phyloP scores from a whole-genome alignment of 2,888 invertebrate genomes.

The Tiliacea citrago region DNA sequence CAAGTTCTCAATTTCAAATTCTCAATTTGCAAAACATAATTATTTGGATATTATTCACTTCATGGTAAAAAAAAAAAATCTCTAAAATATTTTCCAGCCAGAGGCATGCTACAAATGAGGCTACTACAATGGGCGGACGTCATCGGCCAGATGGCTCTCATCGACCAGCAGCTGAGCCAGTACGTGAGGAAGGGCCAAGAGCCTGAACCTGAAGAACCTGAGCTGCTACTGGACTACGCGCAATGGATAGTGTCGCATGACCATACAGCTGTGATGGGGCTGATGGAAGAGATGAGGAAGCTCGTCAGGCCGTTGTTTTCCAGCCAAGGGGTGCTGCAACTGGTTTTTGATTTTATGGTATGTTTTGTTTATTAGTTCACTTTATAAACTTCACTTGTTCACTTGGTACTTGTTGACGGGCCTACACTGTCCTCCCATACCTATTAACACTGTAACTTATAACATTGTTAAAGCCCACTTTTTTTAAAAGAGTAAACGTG shows the following conservation, averaged over 20 bases:
- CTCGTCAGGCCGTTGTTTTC: slow-evolving; percentile 55
- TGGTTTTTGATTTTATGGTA: slow-evolving; percentile 43
- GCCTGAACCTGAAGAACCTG: slow-evolving; percentile 30
- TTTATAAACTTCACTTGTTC: too few relatives aligned
- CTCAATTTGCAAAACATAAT: background rate
- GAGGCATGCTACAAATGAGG: slow-evolving; percentile 54
- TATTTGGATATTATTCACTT: too few relatives aligned
- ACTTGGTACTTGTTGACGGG: too few relatives aligned
- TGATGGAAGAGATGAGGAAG: slow-evolving; percentile 52
- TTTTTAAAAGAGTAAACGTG: too few relatives aligned
- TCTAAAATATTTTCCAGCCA: slow-evolving; percentile 37
- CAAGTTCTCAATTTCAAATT: background rate
- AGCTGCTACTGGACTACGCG: slow-evolving; percentile 40
- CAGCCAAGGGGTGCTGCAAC: slow-evolving; percentile 50
- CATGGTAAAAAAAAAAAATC: background rate
- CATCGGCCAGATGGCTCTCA: slow-evolving; percentile 40
- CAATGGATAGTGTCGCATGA: slow-evolving; percentile 61
- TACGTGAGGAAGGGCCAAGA: slow-evolving; percentile 24
- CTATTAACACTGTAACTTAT: too few relatives aligned
- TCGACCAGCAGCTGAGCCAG: slow-evolving; percentile 43
- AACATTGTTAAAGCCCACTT: too few relatives aligned
- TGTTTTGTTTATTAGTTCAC: slow-evolving; percentile 16
- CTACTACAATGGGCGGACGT: slow-evolving; percentile 59
- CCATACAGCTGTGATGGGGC: slow-evolving; percentile 42
- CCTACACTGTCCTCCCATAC: too few relatives aligned